Percentiles rank a stretch among this genome's conserved stretches.
These are phyloP conservation scores for Silurus aristotelis DNA, from an alignment of 2,797 vertebrate species.

Conservation along the genomic window DNA sequence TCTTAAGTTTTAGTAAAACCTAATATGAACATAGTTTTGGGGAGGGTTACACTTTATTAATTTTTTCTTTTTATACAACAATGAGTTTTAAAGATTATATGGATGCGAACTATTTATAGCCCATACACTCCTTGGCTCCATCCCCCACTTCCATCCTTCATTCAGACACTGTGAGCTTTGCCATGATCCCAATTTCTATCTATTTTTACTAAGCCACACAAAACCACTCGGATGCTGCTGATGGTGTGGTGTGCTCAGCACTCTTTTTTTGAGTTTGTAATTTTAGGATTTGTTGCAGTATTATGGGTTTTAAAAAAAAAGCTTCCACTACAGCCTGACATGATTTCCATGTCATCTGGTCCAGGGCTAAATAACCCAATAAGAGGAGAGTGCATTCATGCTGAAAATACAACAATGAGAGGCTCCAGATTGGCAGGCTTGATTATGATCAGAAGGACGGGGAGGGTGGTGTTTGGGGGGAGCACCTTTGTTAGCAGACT, in stretches of 20 bases:
- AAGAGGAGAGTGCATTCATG: conserved; percentile 43
- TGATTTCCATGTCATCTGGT: conserved; percentile 44
- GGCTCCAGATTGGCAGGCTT: conserved; percentile 50
- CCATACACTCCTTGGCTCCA: conserved; percentile 2
- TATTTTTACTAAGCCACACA: conserved; percentile 56
- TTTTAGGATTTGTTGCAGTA: conserved; percentile 49
- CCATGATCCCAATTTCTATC: conserved; percentile 41
- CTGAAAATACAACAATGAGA: conserved; percentile 54
- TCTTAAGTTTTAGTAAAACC: too few species aligned
- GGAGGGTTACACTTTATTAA: too few species aligned
- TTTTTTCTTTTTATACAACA: neutral
- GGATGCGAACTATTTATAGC: neutral
- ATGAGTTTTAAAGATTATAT: neutral
- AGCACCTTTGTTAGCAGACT: conserved; percentile 48
- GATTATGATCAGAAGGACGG: conserved; percentile 48
- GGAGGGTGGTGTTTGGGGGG: conserved; percentile 3
- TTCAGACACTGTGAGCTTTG: conserved; percentile 2
- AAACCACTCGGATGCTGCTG: conserved; percentile 42
- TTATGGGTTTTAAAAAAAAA: conserved; percentile 45
- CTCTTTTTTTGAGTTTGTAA: conserved; percentile 39
- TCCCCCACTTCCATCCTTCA: neutral
- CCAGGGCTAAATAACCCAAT: conserved; percentile 43
- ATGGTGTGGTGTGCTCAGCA: conserved; percentile 40
- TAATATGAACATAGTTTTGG: too few species aligned
- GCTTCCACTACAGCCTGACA: conserved; percentile 44